Evolutionary conservation across 2,113 vertebrate species (phyloP).

Genomic region (Chamaea fasciata): DNA sequence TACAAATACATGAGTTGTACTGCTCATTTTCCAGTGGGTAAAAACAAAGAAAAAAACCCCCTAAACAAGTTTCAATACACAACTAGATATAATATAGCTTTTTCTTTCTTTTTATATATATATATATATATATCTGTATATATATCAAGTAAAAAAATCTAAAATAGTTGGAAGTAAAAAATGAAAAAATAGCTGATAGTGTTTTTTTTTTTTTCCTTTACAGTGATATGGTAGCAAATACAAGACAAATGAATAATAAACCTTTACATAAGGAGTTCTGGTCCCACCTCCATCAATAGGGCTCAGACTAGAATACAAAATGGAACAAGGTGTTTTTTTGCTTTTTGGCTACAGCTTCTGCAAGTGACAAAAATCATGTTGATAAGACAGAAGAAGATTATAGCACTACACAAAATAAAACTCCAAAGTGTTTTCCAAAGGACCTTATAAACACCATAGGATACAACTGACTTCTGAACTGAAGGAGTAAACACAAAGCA

Average conservation of each 20-base stretch:
- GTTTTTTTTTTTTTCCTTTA: constrained; percentile 60
- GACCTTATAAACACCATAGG: constrained; percentile 6
- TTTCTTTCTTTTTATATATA: constrained; percentile 54
- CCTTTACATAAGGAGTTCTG: constrained; percentile 57
- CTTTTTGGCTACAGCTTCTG: constrained; percentile 73
- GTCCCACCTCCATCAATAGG: constrained; percentile 62
- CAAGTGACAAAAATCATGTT: constrained; percentile 38
- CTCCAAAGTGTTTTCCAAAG: constrained; percentile 38
- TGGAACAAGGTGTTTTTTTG: constrained; percentile 24
- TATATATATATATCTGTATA: constrained; percentile 54
- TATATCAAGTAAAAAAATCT: constrained; percentile 75
- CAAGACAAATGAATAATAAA: constrained; percentile 63
- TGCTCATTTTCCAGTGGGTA: constrained; percentile 36
- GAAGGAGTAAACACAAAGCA: not conserved
- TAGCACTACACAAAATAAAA: constrained; percentile 2
- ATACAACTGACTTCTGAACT: constrained; percentile 19
- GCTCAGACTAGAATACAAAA: constrained; percentile 62
- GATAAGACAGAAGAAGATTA: constrained; percentile 34
- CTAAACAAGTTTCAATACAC: constrained; percentile 62
- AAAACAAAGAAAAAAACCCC: constrained; percentile 9
- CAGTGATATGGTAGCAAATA: constrained; percentile 75
- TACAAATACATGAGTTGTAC: constrained; percentile 24
- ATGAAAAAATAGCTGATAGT: constrained; percentile 69
- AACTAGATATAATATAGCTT: constrained; percentile 70
- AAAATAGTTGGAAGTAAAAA: constrained; percentile 76